Base-by-base conservation (phyloP, 2,888 invertebrate genomes). In the Homarus gammarus region DNA sequence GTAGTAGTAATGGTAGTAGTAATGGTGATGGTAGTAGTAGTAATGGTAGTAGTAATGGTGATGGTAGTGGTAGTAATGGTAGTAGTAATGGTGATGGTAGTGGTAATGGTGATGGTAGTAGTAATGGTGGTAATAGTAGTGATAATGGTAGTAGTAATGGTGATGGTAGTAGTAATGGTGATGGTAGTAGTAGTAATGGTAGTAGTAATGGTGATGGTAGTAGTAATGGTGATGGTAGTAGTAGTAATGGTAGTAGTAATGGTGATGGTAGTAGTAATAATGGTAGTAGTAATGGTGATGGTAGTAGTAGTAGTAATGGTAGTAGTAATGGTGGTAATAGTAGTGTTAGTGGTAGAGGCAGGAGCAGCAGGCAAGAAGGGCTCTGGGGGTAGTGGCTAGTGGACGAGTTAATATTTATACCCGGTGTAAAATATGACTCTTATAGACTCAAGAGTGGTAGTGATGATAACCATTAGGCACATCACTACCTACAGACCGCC, bases 1-100 rank as follows among this genome's bases (percentile, higher is more conserved):
- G 56, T 56, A 56, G 56, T 56, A 56, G 56, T 56, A 56, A n/a
- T n/a, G n/a, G n/a, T n/a, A n/a, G n/a, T n/a, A n/a, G n/a, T 56
- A 56, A 18, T 56, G 18, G 56, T 56, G 18, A 18, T 56, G 18
- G 56, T 56, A 56, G 56, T 56, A 56, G 56, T 56, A 56, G 18
- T 56, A 18, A 18, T 56, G 18, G 56, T 56, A 56, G 56, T 56
- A 56, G 56, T 56, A 56, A 18, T 56, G 18, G 56, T 56, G 18
- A 18, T 56, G 18, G 56, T 56, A 56, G 56, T 56, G 18, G 56
- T 56, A 56, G 56, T 56, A 18, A 56, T 56, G 18, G 56, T 56
- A 18, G 56, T 56, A 56, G 56, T 56, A 56, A 18, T 56, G 18
- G 56, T 56, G 18, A 18, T 56, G 18, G 56, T 56, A 56, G 56